These are phyloP conservation scores for Burhinus bistriatus DNA, from an alignment of 2,113 vertebrate genomes.

Conservation along the genomic window DNA sequence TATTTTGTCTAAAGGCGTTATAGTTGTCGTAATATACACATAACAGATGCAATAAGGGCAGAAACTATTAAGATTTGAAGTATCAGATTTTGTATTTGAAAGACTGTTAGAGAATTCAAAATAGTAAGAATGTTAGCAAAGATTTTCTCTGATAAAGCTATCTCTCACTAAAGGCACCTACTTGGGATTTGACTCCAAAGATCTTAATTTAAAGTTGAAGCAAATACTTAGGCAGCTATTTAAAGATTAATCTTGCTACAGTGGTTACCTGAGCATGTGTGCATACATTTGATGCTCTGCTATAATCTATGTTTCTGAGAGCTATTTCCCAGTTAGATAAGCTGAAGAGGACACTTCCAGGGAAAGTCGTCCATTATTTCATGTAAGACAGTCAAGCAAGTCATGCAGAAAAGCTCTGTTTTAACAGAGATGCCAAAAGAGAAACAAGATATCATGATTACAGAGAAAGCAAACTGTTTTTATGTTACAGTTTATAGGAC, in stretches of 20 bases:
- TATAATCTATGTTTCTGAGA: not conserved
- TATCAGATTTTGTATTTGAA: not conserved
- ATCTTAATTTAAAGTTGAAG: not conserved
- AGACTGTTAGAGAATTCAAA: not conserved
- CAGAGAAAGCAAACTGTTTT: not conserved
- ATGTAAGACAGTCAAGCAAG: fast-evolving
- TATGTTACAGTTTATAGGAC: not conserved
- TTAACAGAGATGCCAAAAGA: not conserved
- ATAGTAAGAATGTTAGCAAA: not conserved
- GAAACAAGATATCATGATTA: not conserved
- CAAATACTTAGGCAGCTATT: not conserved
- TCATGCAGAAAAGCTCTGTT: not conserved
- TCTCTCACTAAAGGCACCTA: not conserved
- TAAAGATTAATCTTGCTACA: not conserved
- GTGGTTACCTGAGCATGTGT: not conserved
- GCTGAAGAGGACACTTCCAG: not conserved
- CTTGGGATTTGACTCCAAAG: not conserved
- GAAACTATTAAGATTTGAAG: not conserved
- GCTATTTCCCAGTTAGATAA: not conserved
- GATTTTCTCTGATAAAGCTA: not conserved
- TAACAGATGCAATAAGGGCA: not conserved
- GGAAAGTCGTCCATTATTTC: not conserved
- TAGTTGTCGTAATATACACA: not conserved
- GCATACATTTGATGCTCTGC: fast-evolving
- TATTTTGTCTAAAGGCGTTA: not conserved